These are phyloP conservation scores for Phaetusa simplex DNA, from an alignment of 2,113 vertebrate species.

Conservation along the genomic window DNA sequence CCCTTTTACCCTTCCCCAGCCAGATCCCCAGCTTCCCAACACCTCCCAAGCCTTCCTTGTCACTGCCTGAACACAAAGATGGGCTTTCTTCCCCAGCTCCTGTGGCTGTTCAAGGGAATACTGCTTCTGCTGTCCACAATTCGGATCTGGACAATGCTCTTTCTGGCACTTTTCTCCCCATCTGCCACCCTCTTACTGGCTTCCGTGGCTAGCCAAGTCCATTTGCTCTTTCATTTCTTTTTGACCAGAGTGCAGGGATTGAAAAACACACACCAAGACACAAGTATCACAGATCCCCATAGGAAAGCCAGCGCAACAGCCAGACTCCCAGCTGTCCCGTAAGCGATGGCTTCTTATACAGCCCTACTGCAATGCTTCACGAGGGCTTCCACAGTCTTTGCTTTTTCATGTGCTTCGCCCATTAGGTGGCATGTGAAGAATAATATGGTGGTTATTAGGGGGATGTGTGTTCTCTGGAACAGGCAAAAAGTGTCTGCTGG, in stretches of 20 bases:
- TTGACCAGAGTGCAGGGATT: neutral
- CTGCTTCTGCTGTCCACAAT: neutral
- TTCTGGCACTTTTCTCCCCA: neutral
- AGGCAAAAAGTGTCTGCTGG: neutral
- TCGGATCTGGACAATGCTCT: neutral
- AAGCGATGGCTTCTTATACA: fast-evolving
- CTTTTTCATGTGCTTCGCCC: neutral
- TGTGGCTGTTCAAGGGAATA: neutral
- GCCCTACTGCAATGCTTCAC: neutral
- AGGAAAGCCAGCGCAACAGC: neutral
- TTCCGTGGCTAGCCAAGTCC: neutral
- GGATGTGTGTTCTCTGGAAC: neutral
- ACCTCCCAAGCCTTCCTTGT: neutral
- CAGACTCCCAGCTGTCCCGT: neutral
- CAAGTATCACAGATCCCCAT: neutral
- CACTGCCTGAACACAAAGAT: neutral
- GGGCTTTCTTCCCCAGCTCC: neutral
- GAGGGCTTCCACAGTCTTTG: neutral
- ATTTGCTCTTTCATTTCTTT: neutral
- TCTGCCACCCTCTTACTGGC: neutral
- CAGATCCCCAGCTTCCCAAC: neutral
- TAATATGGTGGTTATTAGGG: neutral
- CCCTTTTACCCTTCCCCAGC: neutral
- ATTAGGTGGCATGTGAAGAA: neutral
- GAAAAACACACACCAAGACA: neutral